Evolutionary conservation across 2,888 invertebrate species (phyloP), one percentile per base, ranked within the genome.

Genomic region (Electrophaes corylata): DNA sequence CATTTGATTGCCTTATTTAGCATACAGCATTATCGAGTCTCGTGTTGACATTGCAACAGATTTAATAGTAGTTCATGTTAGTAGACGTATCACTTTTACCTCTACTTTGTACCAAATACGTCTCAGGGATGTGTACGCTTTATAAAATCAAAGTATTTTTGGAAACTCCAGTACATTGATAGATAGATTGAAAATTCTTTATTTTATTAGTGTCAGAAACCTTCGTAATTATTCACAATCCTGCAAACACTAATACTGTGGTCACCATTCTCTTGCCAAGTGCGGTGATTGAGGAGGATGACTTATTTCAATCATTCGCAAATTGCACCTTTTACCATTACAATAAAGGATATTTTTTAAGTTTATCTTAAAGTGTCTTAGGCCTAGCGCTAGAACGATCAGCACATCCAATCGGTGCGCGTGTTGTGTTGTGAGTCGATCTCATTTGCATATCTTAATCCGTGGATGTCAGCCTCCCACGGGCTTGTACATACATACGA

Each of bases 371-470:
- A 10, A 49, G 57, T 57, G 57, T 52, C 19, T 31, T 23, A 48
- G 43, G 43, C 31, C 23, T 6, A 12, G 20, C 43, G 44, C 29
- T 41, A 44, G 52, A 40, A 52, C 43, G 60, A 59, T 59, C 56
- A 29, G 39, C 33, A 50, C 60, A 58, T 60, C 62, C 56, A 60
- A 62, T 65, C 57, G 60, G 23, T 29, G 65, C 55, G 59, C 63
- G 65, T 62, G 62, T 64, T 62, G 65, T 62, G 62, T 64, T 55
- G 62, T 60, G 66, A 53, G 57, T 60, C 64, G 69, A 71, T 74
- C 70, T 73, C 65, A 75, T 79, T 79, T 77, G 70, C 77, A 79
- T 79, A 79, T 79, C 79, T 79, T 79, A 79, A 79, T 79, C 76
- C 73, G 66, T 63, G 57, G 66, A 66, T 67, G 71, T 68, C 71